A percentile compares a stretch with the other conserved stretches of the same genome.
Conservation (phyloP, 1,140 invertebrate genomes). For the Aphaenogaster rudis region DNA sequence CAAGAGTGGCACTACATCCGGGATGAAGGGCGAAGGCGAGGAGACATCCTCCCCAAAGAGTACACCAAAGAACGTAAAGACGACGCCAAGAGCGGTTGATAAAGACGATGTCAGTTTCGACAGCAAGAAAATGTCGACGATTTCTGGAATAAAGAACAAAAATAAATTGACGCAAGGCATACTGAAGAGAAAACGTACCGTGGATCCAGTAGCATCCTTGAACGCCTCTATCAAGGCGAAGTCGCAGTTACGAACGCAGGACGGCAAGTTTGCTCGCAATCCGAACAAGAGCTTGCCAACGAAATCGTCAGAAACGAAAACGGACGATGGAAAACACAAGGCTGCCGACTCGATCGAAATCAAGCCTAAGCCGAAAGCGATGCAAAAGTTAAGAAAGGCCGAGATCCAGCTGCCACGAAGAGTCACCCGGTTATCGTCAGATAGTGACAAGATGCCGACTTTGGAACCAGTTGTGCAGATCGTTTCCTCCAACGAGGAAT, state of each 20-base stretch:
- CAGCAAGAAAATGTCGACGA: not conserved
- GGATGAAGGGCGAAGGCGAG: constrained; percentile 7
- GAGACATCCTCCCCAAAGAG: constrained; percentile 30
- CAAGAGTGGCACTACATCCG: constrained; percentile 17
- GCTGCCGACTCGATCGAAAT: constrained; percentile 18
- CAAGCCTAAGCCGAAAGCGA: constrained; percentile 45
- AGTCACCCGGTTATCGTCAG: constrained; percentile 72
- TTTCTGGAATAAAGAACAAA: constrained; percentile 19
- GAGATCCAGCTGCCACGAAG: constrained; percentile 60
- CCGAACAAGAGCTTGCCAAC: constrained; percentile 64
- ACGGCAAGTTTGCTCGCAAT: constrained; percentile 82
- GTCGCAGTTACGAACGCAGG: constrained; percentile 79
- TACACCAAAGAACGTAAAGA: constrained; percentile 40
- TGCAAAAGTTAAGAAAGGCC: constrained; percentile 53
- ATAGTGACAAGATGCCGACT: constrained; percentile 80
- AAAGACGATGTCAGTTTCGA: not conserved
- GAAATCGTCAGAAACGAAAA: constrained; percentile 42
- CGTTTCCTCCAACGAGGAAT: constrained; percentile 32
- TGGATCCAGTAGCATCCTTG: constrained; percentile 73
- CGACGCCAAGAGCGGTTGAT: not conserved
- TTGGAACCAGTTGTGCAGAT: constrained; percentile 71
- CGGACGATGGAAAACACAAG: not conserved
- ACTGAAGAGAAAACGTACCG: constrained; percentile 71
- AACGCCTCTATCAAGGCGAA: constrained; percentile 80
- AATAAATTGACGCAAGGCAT: constrained; percentile 38